Evolutionary conservation across 2,888 invertebrate species (phyloP), one percentile per base, ranked within the genome.

Genomic region (Drosophila planitibia): DNA sequence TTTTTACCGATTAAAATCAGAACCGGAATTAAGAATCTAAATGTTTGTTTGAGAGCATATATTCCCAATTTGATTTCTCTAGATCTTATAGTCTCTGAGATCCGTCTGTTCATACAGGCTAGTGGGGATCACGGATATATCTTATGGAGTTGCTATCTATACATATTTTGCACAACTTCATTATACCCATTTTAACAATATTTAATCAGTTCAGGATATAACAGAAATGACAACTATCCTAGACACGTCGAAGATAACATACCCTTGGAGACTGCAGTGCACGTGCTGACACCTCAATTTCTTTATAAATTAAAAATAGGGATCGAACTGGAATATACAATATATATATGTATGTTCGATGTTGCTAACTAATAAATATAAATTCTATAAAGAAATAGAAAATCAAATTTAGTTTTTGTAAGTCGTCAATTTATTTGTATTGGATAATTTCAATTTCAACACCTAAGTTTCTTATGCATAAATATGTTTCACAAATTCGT

Each of bases 371-470:
- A 32, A n/a, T 35, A 16, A 9, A 22, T 7, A 22, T 32, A 53
- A 2, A 32, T 12, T 14, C 33, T 16, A 6, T 25, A 25, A 9
- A 44, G n/a, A 9, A 22, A 47, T 22, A 47, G 14, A 47, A 47
- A 22, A 16, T 0, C 1, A 47, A 47, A 6, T 25, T 54, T 35
- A 32, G n/a, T 37, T 14, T 63, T 52, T 59, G 10, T 22, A 39
- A 47, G 10, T 58, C 41, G 32, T 54, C 19, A 35, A 30, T 74
- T 74, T 74, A 69, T 65, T 79, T 61, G 35, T 16, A 33, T 33
- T 22, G 33, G 10, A 32, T 49, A 49, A 25, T 37, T 55, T 12
- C 6, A 55, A 25, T 19, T 32, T 7, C 33, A 57, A 55, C 55
- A 16, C n/a, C n/a, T 30, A 39, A 41, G 6, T 30, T 30, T 30